These are phyloP conservation scores for Phlogophora meticulosa DNA, from an alignment of 2,888 invertebrate genomes.

Conservation along the genomic window DNA sequence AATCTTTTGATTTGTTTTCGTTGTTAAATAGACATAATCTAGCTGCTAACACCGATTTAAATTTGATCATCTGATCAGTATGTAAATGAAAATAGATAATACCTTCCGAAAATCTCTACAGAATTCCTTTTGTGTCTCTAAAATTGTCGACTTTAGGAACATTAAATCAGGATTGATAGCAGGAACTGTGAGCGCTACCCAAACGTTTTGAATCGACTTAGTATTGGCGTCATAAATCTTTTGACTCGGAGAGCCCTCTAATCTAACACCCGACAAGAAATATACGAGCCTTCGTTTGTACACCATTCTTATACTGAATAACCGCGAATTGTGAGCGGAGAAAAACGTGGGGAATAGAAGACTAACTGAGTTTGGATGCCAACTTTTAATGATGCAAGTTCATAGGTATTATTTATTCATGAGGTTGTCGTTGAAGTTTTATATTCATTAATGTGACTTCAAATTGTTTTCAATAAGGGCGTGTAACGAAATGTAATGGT, in stretches of 20 bases:
- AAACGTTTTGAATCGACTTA: conserved; percentile 78
- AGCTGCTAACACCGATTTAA: background rate
- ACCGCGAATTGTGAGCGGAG: conserved; percentile 62
- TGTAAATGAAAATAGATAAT: conserved; percentile 29
- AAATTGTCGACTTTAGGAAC: conserved; percentile 58
- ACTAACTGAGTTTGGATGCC: conserved; percentile 26
- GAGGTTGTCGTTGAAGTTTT: conserved; percentile 27
- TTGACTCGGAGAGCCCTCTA: conserved; percentile 78
- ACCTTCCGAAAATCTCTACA: conserved; percentile 16
- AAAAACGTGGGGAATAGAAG: conserved; percentile 29
- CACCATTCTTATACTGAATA: conserved; percentile 71
- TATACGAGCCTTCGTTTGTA: conserved; percentile 81
- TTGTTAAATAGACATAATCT: background rate
- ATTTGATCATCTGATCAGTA: conserved; percentile 20
- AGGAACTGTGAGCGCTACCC: conserved; percentile 67
- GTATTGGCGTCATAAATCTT: conserved; percentile 86
- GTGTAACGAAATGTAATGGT: conserved; percentile 27
- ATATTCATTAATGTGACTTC: conserved; percentile 45
- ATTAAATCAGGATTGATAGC: conserved; percentile 66
- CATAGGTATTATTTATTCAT: conserved; percentile 53
- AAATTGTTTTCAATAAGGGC: conserved; percentile 33
- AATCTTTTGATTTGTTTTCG: background rate
- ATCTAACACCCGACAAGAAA: conserved; percentile 83
- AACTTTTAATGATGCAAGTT: conserved; percentile 70
- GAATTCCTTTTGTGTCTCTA: conserved; percentile 47